Base-by-base conservation (phyloP, 2,113 vertebrate species). In the Scomber scombrus region DNA sequence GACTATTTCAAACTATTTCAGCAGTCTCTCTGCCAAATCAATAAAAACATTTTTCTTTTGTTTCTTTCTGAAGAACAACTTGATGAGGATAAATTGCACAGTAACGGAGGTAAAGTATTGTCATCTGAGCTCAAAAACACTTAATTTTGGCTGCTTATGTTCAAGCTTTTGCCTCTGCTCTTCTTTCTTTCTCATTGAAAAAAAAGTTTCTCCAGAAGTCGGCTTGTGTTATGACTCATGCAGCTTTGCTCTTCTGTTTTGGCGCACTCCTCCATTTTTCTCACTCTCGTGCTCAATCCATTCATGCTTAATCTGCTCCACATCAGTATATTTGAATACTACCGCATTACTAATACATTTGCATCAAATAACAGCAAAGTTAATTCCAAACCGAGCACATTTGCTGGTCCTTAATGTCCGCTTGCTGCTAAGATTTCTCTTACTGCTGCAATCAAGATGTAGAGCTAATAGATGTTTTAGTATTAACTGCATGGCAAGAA, bases 51-150 rank as follows among this genome's bases (percentile, higher is more conserved):
- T 74, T n/a, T 80, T 40, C 43, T 46, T 85, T 74, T 88, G 31
- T 93, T 82, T 92, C 80, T 89, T 80, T 88, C 82, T 71, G 46
- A 93, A 95, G 95, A 96, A 92, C 93, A 95, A 95, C 95, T 95
- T 80, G 95, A 96, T 89, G 95, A 95, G 76, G 94, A 96, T 88
- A 93, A 92, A 89, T 92, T 95, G 88, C 94, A 95, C 85, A 94
- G 89, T 91, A 94, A 95, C 7, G 95, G 92, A 95, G 95, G 95
- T 96, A 94, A 95, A 79, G 91, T 90, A 94, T 93, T 74, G 62
- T 89, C 86, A 65, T 78, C 58, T 34, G 63, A 81, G 62, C 65
- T 85, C 65, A 75, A 70, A 85, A 77, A 66, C 56, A 40, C 66
- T 26, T 69, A 78, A 88, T 82, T 73, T 47, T 63, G 64, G 82